A percentile compares a stretch with the other conserved stretches of the same genome.
Conservation (phyloP, 92 coral and sea anemone genomes). For the Micromussa lordhowensis region DNA sequence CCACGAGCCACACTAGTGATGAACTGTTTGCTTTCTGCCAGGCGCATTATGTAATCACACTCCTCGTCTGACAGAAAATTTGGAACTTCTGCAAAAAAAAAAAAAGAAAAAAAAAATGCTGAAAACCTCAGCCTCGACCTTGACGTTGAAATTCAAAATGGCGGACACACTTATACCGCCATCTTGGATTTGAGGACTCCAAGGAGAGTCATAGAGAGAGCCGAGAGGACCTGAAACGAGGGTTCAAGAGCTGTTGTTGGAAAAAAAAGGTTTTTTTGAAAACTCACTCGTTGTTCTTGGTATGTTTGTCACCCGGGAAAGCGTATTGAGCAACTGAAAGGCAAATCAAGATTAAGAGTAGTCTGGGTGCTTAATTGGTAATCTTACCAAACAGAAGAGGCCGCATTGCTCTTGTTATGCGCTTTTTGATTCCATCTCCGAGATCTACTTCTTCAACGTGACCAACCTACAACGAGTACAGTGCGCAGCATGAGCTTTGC, state of each 20-base stretch:
- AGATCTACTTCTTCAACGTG: conserved; percentile 79
- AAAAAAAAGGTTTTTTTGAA: too few species aligned
- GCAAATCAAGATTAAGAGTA: background rate
- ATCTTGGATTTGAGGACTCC: background rate
- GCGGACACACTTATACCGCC: background rate
- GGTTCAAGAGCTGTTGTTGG: too few species aligned
- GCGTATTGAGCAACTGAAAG: background rate
- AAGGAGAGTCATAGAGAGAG: background rate
- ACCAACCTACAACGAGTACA: conserved; percentile 67
- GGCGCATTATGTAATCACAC: conserved; percentile 67
- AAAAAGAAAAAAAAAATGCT: background rate
- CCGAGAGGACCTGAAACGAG: background rate
- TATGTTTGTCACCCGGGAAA: background rate
- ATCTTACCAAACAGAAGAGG: conserved; percentile 90
- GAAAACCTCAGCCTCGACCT: background rate
- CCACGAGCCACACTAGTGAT: conserved; percentile 80
- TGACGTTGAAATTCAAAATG: background rate
- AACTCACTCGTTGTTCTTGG: too few species aligned
- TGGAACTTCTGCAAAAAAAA: conserved; percentile 65
- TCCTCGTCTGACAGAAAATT: conserved; percentile 74
- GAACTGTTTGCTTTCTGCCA: conserved; percentile 65
- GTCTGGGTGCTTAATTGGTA: background rate
- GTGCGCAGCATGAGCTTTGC: background rate
- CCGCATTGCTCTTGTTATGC: conserved; percentile 86
- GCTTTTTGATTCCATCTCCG: conserved; percentile 66